Conservation (phyloP, 2,888 invertebrate species). For the Hydriomena furcata region DNA sequence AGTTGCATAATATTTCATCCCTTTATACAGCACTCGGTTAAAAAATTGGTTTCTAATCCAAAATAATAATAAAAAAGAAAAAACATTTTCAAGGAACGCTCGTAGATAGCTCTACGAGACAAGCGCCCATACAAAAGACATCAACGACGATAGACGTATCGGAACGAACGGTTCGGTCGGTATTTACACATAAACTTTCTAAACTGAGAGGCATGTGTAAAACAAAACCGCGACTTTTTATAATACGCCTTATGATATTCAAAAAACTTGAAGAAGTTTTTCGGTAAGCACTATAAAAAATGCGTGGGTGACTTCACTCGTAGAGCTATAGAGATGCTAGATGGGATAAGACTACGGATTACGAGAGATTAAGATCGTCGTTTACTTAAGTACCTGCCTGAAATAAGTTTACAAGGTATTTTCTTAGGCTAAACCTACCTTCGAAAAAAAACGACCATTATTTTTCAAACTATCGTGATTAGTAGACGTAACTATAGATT, state of each 20-base stretch:
- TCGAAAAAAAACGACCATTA: too few relatives aligned
- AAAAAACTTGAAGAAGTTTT: slow-evolving; percentile 61
- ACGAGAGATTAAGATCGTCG: too few relatives aligned
- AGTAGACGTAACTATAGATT: too few relatives aligned
- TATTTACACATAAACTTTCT: slow-evolving; percentile 49
- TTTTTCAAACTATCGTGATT: too few relatives aligned
- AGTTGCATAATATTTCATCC: too few relatives aligned
- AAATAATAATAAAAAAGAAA: background rate
- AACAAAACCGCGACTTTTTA: slow-evolving; percentile 68
- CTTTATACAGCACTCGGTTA: too few relatives aligned
- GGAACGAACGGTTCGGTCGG: slow-evolving; percentile 22
- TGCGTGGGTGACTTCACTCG: slow-evolving; percentile 46
- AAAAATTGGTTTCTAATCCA: too few relatives aligned
- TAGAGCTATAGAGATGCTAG: slow-evolving; percentile 18
- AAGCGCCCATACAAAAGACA: slow-evolving; percentile 61
- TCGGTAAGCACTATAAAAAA: slow-evolving; percentile 52
- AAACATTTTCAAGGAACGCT: slow-evolving; percentile 3
- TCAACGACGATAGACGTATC: slow-evolving; percentile 59
- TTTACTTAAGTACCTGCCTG: too few relatives aligned
- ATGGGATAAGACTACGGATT: background rate
- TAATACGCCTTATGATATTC: slow-evolving; percentile 61
- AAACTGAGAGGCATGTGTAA: slow-evolving; percentile 53
- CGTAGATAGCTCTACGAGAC: slow-evolving; percentile 29
- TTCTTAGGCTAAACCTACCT: too few relatives aligned
- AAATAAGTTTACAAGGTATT: too few relatives aligned